A percentile compares a stretch with the other conserved stretches of the same genome.
Conservation (phyloP, 1,140 invertebrate genomes). For the Aculops lycopersici region DNA sequence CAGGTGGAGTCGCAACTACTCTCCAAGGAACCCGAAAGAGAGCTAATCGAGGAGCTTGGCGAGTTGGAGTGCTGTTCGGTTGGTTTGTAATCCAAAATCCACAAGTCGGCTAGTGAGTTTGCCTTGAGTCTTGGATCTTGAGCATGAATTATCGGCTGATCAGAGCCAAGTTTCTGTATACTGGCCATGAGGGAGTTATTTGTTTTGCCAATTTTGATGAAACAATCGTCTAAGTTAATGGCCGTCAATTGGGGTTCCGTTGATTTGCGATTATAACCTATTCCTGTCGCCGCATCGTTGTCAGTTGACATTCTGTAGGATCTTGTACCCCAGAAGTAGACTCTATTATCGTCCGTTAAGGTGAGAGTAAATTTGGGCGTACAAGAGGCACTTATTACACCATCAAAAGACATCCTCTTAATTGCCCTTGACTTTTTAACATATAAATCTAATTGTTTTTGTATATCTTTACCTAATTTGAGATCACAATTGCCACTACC, state of each 20-base stretch:
- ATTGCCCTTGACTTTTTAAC: too few species aligned
- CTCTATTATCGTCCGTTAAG: slow-evolving; percentile 27
- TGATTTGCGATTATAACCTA: too few species aligned
- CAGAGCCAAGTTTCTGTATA: slow-evolving; percentile 10
- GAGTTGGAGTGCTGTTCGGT: not conserved
- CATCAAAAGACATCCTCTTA: too few species aligned
- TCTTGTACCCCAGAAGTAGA: slow-evolving; percentile 32
- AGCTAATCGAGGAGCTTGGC: not conserved
- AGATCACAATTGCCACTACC: too few species aligned
- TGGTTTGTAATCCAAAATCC: not conserved
- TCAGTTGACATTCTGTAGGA: too few species aligned
- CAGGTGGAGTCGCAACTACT: not conserved
- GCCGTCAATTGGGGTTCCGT: slow-evolving; percentile 16
- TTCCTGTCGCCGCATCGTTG: too few species aligned
- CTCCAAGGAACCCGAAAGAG: not conserved
- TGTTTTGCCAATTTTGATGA: slow-evolving; percentile 7
- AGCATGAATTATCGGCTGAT: slow-evolving; percentile 11
- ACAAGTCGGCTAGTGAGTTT: slow-evolving; percentile 1
- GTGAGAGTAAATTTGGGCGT: slow-evolving; percentile 22
- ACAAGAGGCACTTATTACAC: not conserved
- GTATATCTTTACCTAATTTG: too few species aligned
- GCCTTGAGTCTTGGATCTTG: slow-evolving; percentile 6
- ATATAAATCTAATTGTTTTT: too few species aligned
- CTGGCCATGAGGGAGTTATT: slow-evolving; percentile 11
- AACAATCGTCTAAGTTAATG: slow-evolving; percentile 13